Percentiles rank a stretch among this genome's conserved stretches.
phyloP scores from a whole-genome alignment of 2,113 vertebrate species.

The Nannobrachium achirus region DNA sequence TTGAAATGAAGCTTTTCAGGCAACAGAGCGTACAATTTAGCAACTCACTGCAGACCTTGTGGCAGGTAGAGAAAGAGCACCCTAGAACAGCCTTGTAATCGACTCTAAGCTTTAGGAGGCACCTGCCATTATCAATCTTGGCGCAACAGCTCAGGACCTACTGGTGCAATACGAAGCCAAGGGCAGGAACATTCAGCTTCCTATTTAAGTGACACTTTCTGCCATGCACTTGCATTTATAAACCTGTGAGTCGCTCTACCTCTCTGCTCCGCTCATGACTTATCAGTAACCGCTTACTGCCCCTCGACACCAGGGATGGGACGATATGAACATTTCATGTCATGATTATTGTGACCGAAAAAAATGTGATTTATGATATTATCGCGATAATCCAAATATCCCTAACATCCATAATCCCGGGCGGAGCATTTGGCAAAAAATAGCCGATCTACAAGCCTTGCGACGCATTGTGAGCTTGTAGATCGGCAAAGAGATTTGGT shows the following conservation, averaged over 20 bases:
- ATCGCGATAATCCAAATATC: no score
- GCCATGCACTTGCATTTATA: conserved; percentile 38
- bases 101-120: conserved; percentile 41
- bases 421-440: no score
- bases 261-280: conserved; percentile 25
- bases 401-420: no score
- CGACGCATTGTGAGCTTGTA: no score
- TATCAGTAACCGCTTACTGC: conserved; percentile 49
- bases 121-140: conserved; percentile 46
- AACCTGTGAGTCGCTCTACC: conserved; percentile 31
- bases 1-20: conserved; percentile 23
- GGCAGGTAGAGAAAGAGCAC: conserved; percentile 28
- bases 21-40: conserved; percentile 30
- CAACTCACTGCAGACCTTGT: conserved; percentile 1
- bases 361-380: no score
- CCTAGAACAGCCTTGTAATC: conserved; percentile 53
- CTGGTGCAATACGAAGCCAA: conserved; percentile 37
- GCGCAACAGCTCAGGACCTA: conserved; percentile 6
- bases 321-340: no score
- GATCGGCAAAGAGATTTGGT: no score
- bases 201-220: conserved; percentile 45
- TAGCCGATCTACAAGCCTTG: no score
- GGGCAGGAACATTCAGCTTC: conserved; percentile 35
- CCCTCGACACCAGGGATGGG: no score
- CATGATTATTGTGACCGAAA: no score